phyloP scores from a whole-genome alignment of 2,113 vertebrate genomes.

The Cephalopterus ornatus region DNA sequence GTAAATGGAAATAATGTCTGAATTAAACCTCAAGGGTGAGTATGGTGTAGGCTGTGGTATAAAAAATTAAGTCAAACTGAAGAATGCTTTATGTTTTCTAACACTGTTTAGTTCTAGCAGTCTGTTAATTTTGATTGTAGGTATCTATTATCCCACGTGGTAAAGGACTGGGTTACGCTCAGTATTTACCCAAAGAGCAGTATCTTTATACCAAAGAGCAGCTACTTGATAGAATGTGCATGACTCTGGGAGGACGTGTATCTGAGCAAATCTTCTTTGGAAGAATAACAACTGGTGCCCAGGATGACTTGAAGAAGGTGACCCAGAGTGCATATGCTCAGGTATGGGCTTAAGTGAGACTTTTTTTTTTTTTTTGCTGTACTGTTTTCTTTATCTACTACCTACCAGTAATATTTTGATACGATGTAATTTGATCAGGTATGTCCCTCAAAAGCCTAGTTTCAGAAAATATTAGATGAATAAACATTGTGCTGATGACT shows the following conservation, averaged over 20 bases:
- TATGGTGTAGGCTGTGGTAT: neutral
- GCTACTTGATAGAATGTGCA: constrained; percentile 97
- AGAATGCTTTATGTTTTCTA: neutral
- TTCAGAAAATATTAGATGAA: neutral
- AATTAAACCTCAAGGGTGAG: neutral
- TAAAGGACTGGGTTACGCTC: constrained; percentile 94
- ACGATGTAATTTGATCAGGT: neutral
- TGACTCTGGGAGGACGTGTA: constrained; percentile 93
- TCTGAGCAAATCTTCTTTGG: constrained; percentile 95
- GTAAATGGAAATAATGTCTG: neutral
- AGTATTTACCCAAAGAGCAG: constrained; percentile 95
- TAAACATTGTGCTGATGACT: neutral
- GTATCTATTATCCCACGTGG: constrained; percentile 97
- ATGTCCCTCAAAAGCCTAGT: neutral
- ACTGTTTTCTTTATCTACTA: neutral
- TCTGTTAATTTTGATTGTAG: constrained; percentile 67
- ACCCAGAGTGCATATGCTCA: constrained; percentile 97
- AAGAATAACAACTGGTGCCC: constrained; percentile 92
- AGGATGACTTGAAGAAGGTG: constrained; percentile 94
- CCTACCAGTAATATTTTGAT: neutral
- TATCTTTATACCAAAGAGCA: constrained; percentile 96
- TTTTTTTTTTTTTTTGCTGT: neutral
- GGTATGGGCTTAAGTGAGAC: constrained; percentile 65
- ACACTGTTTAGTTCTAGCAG: neutral
- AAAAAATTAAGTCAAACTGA: neutral